phyloP scores from a whole-genome alignment of 1,140 invertebrate species.

The Meloidogyne chitwoodi region DNA sequence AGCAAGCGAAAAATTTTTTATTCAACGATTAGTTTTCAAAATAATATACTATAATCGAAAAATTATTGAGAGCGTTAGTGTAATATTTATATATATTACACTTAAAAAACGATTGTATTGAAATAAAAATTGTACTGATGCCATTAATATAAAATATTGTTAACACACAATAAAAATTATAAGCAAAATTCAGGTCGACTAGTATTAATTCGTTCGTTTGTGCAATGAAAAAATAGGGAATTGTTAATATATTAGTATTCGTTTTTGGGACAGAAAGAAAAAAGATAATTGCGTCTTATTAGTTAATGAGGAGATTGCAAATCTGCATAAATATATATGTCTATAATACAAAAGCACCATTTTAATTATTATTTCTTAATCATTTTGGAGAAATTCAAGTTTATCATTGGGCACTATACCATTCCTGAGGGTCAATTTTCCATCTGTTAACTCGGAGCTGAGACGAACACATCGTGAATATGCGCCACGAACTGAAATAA shows the following conservation, averaged over 20 bases:
- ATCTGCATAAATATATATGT: neutral
- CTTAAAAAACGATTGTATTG: no score
- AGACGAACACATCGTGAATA: conserved; percentile 40
- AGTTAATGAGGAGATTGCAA: neutral
- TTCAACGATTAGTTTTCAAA: no score
- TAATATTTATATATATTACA: no score
- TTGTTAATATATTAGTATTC: neutral
- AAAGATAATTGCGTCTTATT: neutral
- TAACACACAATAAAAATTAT: neutral
- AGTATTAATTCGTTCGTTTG: neutral
- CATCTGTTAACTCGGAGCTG: neutral
- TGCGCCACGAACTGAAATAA: conserved; percentile 38
- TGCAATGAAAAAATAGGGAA: neutral
- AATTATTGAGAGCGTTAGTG: no score
- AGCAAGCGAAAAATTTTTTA: no score
- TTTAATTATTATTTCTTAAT: neutral
- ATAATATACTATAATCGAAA: no score
- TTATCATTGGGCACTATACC: conserved; percentile 30
- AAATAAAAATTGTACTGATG: no score
- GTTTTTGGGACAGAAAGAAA: neutral
- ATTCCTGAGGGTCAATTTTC: conserved; percentile 21
- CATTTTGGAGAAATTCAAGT: conserved; percentile 14
- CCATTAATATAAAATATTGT: no score
- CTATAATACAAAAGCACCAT: neutral
- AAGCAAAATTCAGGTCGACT: neutral